These are phyloP conservation scores for Girardinichthys multiradiatus DNA, from an alignment of 2,113 vertebrate species.

Conservation along the genomic window DNA sequence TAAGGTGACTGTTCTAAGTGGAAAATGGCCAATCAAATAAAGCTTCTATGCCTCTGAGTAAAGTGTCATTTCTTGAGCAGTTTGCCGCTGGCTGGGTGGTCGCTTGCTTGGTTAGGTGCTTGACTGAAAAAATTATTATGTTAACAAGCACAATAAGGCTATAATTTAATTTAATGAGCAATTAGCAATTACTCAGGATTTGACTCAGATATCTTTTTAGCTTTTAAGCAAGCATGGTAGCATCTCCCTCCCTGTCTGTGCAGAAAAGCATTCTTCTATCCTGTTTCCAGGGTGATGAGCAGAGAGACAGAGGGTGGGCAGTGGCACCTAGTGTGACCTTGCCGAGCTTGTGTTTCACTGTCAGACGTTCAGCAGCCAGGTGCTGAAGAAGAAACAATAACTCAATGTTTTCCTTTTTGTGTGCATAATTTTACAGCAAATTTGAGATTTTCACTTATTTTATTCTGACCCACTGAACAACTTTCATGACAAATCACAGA, in stretches of 20 bases:
- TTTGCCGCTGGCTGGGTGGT: conserved; percentile 1
- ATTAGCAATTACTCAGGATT: conserved; percentile 4
- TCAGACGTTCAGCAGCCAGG: conserved; percentile 54
- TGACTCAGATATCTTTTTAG: conserved; percentile 14
- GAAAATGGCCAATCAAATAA: conserved; percentile 71
- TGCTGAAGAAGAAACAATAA: conserved; percentile 30
- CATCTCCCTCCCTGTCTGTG: conserved; percentile 20
- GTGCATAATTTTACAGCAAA: neutral
- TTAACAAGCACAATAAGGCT: conserved; percentile 18
- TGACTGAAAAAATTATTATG: conserved; percentile 12
- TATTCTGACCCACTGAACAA: neutral
- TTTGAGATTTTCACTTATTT: neutral
- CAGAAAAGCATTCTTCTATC: conserved; percentile 44
- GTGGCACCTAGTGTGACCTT: conserved; percentile 56
- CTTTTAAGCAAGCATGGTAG: conserved; percentile 23
- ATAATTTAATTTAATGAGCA: conserved; percentile 22
- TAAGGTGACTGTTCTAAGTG: conserved; percentile 71
- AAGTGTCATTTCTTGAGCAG: conserved; percentile 31
- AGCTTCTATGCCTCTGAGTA: conserved; percentile 61
- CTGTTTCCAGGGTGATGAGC: conserved; percentile 71
- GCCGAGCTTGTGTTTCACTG: conserved; percentile 37
- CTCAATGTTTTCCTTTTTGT: conserved; percentile 6
- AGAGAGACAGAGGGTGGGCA: conserved; percentile 56
- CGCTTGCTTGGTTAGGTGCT: conserved; percentile 8
- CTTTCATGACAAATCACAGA: neutral